These are phyloP conservation scores for Spongia lamella DNA, from an alignment of 37 sponge, comb jelly and placozoan genomes.

Conservation along the genomic window DNA sequence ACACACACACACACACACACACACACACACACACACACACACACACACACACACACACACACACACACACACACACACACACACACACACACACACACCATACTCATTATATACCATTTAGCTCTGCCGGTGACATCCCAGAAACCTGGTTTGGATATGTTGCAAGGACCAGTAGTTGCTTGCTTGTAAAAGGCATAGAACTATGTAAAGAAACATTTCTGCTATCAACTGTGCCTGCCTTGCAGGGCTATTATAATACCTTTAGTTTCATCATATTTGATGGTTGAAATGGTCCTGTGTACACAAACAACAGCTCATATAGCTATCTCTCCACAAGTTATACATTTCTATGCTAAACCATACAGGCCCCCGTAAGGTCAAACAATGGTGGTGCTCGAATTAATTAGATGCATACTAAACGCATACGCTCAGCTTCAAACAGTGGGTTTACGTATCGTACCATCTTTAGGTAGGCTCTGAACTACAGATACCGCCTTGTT, in stretches of 20 bases:
- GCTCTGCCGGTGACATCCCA: conserved; percentile 57
- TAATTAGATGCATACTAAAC: too few species aligned
- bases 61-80: too few species aligned
- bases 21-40: too few species aligned
- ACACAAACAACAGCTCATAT: too few species aligned
- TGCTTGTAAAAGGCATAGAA: conserved; percentile 84
- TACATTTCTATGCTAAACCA: too few species aligned
- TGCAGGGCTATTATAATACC: conserved; percentile 11
- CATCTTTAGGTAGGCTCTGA: conserved; percentile 67
- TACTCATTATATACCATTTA: conserved; percentile 43
- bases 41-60: too few species aligned
- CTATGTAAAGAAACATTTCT: conserved; percentile 8
- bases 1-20: too few species aligned
- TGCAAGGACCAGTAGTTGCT: conserved; percentile 63
- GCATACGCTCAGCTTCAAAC: too few species aligned
- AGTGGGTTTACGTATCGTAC: conserved; percentile 22
- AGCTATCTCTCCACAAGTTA: too few species aligned
- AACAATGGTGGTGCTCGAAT: too few species aligned
- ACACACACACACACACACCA: too few species aligned
- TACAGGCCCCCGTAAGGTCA: too few species aligned
- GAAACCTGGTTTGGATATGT: conserved; percentile 49
- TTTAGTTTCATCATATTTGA: conserved; percentile 62
- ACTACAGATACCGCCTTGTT: conserved; percentile 54
- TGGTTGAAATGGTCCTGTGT: conserved; percentile 65
- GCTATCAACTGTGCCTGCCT: background rate